phyloP scores from a whole-genome alignment of 1,140 invertebrate genomes.

The Eupeodes corollae region DNA sequence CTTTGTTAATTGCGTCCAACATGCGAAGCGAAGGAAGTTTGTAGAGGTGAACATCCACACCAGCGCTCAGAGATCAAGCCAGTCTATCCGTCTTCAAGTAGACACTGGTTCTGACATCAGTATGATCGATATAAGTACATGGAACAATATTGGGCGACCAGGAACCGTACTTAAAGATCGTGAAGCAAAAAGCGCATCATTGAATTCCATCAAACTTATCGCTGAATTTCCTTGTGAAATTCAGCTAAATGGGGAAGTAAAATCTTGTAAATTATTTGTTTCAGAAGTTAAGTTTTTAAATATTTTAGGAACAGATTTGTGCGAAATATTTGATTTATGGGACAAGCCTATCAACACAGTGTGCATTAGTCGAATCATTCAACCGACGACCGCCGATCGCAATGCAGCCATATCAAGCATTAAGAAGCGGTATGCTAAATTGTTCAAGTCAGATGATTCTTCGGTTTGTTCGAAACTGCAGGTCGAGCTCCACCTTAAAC shows the following conservation, averaged over 20 bases:
- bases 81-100: background rate
- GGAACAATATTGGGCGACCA: background rate
- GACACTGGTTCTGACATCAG: conserved; percentile 1
- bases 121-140: background rate
- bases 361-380: background rate
- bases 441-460: too few species aligned
- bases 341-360: background rate
- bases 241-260: conserved; percentile 1
- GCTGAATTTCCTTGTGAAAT: conserved; percentile 1
- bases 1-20: too few species aligned
- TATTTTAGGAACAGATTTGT: background rate
- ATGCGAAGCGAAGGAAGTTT: too few species aligned
- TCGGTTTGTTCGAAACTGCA: background rate
- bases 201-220: too few species aligned
- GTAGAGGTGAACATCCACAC: too few species aligned
- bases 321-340: background rate
- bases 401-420: too few species aligned
- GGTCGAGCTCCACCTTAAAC: conserved; percentile 2
- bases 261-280: background rate
- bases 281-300: background rate
- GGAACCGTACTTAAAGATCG: background rate
- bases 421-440: too few species aligned
- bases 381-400: too few species aligned
- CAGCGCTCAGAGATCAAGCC: too few species aligned
- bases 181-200: background rate